Evolutionary conservation across 2,113 vertebrate species (phyloP).

Genomic region (Ochotona curzoniae): DNA sequence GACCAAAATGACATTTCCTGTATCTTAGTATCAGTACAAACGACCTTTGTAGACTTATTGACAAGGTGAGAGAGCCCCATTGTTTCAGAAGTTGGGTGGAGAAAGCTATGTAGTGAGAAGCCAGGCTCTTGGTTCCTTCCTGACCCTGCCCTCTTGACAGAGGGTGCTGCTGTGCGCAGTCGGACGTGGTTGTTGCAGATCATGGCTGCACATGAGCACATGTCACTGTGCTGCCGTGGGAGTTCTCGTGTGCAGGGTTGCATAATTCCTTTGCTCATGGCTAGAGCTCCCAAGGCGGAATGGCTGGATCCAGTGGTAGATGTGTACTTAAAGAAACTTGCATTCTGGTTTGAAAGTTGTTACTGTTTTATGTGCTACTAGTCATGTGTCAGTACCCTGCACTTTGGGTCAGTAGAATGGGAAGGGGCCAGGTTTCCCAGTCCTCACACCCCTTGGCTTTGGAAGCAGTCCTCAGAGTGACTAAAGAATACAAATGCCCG

Average conservation of each 20-base stretch:
- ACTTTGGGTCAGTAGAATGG: background rate
- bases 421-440: background rate
- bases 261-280: background rate
- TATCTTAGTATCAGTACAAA: background rate
- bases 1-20: background rate
- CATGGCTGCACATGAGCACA: background rate
- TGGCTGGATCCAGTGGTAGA: background rate
- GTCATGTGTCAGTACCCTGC: background rate
- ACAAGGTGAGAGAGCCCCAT: background rate
- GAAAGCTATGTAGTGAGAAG: background rate
- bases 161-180: background rate
- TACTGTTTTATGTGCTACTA: background rate
- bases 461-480: background rate
- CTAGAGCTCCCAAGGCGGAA: background rate
- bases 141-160: background rate
- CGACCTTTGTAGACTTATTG: background rate
- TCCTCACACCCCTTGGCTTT: background rate
- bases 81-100: background rate
- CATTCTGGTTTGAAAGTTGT: background rate
- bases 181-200: background rate
- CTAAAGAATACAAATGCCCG: background rate
- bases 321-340: constrained; percentile 29
- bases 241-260: background rate
- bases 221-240: background rate
- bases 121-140: background rate